phyloP scores from a whole-genome alignment of 2,113 vertebrate genomes.

The Phyllostomus discolor region DNA sequence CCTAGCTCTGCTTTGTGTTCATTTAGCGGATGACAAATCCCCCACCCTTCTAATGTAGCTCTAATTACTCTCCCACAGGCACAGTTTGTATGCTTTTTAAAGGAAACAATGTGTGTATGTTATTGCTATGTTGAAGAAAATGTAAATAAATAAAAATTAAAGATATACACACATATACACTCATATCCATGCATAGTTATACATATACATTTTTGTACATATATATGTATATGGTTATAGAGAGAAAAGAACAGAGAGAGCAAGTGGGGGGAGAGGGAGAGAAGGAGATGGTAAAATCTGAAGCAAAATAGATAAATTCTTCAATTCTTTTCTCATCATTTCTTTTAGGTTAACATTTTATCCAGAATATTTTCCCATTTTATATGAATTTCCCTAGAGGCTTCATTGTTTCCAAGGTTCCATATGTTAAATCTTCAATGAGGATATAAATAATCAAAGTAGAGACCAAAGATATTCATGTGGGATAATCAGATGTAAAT shows the following conservation, averaged over 20 bases:
- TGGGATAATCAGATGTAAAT: not conserved
- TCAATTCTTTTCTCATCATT: not conserved
- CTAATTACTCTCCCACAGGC: not conserved
- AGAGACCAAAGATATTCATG: not conserved
- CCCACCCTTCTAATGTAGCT: not conserved
- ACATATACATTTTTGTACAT: not conserved
- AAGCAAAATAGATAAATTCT: not conserved
- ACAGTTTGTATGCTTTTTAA: not conserved
- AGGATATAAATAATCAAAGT: not conserved
- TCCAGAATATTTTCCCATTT: conserved; percentile 7
- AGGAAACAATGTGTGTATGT: not conserved
- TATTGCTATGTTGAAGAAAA: not conserved
- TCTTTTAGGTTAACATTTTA: conserved; percentile 16
- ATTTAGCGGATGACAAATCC: not conserved
- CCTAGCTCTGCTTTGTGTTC: not conserved
- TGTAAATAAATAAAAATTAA: not conserved
- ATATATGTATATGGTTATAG: not conserved
- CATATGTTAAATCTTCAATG: not conserved
- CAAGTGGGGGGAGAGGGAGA: not conserved
- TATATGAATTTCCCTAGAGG: not conserved
- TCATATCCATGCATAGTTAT: not conserved
- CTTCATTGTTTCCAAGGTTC: not conserved
- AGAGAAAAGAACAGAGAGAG: not conserved
- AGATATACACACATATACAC: not conserved
- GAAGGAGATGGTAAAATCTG: not conserved